Base-by-base conservation (phyloP, 2,113 vertebrate species). In the Conger conger region DNA sequence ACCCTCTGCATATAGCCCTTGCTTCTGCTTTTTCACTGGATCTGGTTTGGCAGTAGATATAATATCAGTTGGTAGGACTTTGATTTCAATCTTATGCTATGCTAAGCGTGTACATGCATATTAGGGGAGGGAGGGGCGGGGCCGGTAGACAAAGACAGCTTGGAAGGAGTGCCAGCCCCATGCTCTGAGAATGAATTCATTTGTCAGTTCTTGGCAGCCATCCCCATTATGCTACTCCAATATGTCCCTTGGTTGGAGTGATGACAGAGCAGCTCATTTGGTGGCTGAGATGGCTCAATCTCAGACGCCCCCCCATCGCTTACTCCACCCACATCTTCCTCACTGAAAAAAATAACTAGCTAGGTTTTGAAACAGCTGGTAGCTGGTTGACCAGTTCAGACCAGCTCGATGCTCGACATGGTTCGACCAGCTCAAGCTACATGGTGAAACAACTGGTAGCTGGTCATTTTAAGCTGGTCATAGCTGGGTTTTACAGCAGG, bases 221-320 rank as follows among this genome's bases (percentile, higher is more conserved):
- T 18, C 20, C 57, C 57, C 57, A n/a, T 27, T 63, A 50, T 27
- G 20, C 18, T 4, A 2, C 57, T 3, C 18, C 57, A 27, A 18
- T 27, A 4, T 2, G 7, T 20, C 57, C 57, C 9, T 45, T 9
- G n/a, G 33, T 77, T 63, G 11, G 82, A 35, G 23, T 16, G 63
- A 86, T 86, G 82, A 86, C 82, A 76, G 78, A 81, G 82, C 78
- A 81, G 78, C 80, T 80, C 81, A 79, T 84, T 54, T 82, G 82
- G 78, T 42, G 73, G 37, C 68, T 35, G 53, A 82, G 81, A 85
- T 83, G 82, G 83, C 80, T 85, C 80, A 84, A 85, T 83, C 76
- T 33, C 60, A 36, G 30, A 78, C 76, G 42, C 57, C 76, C 54
- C 73, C 80, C 77, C 27, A 33, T 17, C 81, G 35, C 79, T 13